phyloP scores from a whole-genome alignment of 2,888 invertebrate species.

The Troides aeacus region DNA sequence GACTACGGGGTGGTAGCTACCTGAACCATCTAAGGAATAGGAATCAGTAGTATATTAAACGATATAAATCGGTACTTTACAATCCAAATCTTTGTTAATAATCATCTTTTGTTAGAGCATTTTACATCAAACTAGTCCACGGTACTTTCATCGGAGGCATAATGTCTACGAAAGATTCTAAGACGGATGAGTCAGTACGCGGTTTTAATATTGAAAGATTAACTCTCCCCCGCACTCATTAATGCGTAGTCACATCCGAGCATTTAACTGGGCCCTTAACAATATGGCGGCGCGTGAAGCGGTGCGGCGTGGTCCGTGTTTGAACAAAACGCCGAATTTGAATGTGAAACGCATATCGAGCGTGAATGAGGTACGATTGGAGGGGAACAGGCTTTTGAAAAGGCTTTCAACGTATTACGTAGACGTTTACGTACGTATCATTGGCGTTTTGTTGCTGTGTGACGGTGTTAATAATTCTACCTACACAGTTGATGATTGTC shows the following conservation, averaged over 20 bases:
- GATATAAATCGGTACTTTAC: too few species aligned
- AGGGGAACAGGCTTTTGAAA: slow-evolving; percentile 10
- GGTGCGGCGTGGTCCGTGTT: slow-evolving; percentile 40
- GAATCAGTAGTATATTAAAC: too few species aligned
- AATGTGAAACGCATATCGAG: slow-evolving; percentile 22
- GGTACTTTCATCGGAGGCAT: not conserved
- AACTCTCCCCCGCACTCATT: slow-evolving; percentile 55
- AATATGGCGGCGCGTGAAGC: slow-evolving; percentile 29
- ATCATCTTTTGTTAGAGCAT: too few species aligned
- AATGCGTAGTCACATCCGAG: slow-evolving; percentile 63
- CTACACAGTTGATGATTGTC: too few species aligned
- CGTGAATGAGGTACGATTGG: slow-evolving; percentile 19
- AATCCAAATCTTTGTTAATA: too few species aligned
- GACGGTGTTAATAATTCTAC: too few species aligned
- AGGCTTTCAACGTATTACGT: slow-evolving; percentile 17
- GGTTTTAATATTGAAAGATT: slow-evolving; percentile 50
- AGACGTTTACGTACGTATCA: not conserved
- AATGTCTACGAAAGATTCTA: not conserved
- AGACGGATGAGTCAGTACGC: slow-evolving; percentile 33
- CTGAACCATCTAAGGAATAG: too few species aligned
- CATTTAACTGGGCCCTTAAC: slow-evolving; percentile 46
- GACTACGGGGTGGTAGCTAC: too few species aligned
- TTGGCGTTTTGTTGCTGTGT: too few species aligned
- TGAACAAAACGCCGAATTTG: slow-evolving; percentile 26
- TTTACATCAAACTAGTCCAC: too few species aligned